Evolutionary conservation across 2,888 invertebrate genomes (phyloP), one percentile per base, ranked within the genome.

Genomic region (Leptura quadrifasciata): DNA sequence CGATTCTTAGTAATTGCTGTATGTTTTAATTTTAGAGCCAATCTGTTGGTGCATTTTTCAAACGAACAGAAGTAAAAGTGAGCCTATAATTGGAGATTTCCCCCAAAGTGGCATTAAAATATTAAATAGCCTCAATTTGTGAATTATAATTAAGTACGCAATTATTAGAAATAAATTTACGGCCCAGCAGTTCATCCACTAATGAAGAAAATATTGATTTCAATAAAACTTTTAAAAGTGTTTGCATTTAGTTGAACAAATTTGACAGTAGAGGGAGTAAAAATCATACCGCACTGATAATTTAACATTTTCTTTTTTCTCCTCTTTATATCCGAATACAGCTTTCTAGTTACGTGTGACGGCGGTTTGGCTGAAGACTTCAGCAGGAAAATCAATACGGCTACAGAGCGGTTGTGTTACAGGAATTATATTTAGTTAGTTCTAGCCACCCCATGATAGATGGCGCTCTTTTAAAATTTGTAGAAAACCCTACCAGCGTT

Each of bases 91-190:
- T n/a, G n/a, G n/a, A 2, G n/a, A 47, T 15, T n/a, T n/a, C 12
- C 39, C 47, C 47, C 47, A n/a, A n/a, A n/a, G 47, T 12, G 5
- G n/a, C 15, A 2, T 15, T n/a, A 15, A n/a, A n/a, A 47, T n/a
- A n/a, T 47, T 47, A 47, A 47, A 47, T n/a, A n/a, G 15, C 39
- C 47, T n/a, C 5, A 6, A 12, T 47, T 47, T 47, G 47, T 47
- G 57, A 20, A 12, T 57, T 18, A 57, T 21, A 12, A 57, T 57
- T 20, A 57, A 20, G 21, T 21, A 18, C 21, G 74, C 75, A 71
- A 78, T 78, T 78, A 75, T 63, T 63, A 67, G 68, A 74, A 71
- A 74, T 71, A 74, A 78, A 73, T 78, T 75, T 75, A 73, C 75
- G 75, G 74, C 73, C 73, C 75, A 76, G 71, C 68, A 60, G 35